Base-by-base conservation (phyloP, 2,113 vertebrate genomes). In the Spheniscus mendiculus region DNA sequence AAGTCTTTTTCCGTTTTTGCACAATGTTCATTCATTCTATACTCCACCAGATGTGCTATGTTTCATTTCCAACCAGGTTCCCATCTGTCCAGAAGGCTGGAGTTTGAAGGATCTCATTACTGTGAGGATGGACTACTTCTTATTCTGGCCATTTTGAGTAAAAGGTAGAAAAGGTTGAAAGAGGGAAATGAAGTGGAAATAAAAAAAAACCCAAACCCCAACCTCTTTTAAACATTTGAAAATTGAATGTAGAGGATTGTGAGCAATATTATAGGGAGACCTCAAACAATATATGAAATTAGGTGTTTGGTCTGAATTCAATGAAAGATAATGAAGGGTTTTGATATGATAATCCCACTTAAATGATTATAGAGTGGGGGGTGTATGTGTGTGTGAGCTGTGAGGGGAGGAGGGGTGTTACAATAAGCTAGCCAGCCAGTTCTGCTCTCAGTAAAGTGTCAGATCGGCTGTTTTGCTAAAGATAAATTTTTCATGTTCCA, bases 401-500 rank as follows among this genome's bases (percentile, higher is more conserved):
- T 67, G 85, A 89, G 92, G 89, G 92, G 92, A 96, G 97, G 94
- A 97, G 87, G 96, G 73, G 76, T 93, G 96, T 93, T 91, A 97
- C 92, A 96, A 98, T 97, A 98, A 96, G 96, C 97, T 97, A 98
- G 97, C 94, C 97, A 98, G 97, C 98, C 98, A 98, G 97, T 98
- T 98, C 96, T 98, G 95, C 96, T 98, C 97, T 98, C 96, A 96
- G 96, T 84, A 98, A 98, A 97, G 97, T 98, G 97, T 98, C 98
- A 98, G 98, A 98, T 98, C 89, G 98, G 98, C 98, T 98, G 97
- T 98, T 98, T 98, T 98, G 97, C 98, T 98, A 98, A 98, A 98
- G 98, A 98, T 98, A 99, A 98, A 98, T 98, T 98, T 98, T 99
- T 98, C 97, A 98, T 97, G 97, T 98, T 98, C 98, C 98, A 99